A percentile compares a stretch with the other conserved stretches of the same genome.
Evolutionary conservation across 2,797 vertebrate species (phyloP).

Genomic region (Poeciliopsis presidionis): DNA sequence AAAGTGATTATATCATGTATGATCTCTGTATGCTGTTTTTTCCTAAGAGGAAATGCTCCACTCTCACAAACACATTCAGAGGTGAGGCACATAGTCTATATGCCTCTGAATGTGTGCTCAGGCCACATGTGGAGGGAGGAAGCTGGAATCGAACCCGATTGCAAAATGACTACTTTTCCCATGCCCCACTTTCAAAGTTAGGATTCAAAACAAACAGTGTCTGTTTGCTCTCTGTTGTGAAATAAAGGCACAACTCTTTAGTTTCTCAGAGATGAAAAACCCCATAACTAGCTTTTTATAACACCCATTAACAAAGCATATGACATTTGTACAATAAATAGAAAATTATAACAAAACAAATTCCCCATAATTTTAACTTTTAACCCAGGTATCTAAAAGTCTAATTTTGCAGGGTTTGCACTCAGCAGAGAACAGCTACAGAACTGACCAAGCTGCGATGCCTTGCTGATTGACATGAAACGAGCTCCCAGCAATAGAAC

Average conservation of each 20-base stretch:
- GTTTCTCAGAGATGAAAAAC: no score
- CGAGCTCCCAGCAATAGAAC: neutral
- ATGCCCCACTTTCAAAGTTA: no score
- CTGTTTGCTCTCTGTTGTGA: neutral
- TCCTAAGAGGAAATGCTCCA: neutral
- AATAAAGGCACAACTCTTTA: neutral
- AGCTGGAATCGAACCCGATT: neutral
- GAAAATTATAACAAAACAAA: neutral
- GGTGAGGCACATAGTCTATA: no score
- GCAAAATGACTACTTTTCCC: neutral
- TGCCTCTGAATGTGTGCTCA: no score
- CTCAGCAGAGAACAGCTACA: neutral
- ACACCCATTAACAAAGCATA: neutral
- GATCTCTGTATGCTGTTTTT: neutral
- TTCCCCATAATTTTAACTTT: neutral
- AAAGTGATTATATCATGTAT: neutral
- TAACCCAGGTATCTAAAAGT: neutral
- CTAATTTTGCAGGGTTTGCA: neutral
- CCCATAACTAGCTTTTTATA: neutral
- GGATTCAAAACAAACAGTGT: neutral
- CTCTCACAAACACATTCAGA: no score
- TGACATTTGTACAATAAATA: neutral
- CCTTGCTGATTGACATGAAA: neutral
- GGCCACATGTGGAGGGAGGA: neutral
- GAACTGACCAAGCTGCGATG: neutral